These are phyloP conservation scores for Sisor rabdophorus DNA, from an alignment of 2,113 vertebrate genomes.

Conservation along the genomic window DNA sequence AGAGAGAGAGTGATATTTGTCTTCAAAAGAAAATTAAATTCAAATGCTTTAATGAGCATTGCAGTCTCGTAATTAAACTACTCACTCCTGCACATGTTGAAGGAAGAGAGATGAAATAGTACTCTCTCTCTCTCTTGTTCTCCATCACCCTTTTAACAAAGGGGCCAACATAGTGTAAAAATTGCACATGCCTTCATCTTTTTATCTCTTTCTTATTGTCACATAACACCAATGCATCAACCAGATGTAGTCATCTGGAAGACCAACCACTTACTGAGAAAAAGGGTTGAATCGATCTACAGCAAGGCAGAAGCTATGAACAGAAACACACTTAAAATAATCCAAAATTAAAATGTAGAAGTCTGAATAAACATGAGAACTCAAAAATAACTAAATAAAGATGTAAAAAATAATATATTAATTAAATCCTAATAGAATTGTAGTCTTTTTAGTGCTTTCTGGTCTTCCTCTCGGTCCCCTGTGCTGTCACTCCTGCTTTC, in stretches of 20 bases:
- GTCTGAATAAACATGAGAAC: slow-evolving; percentile 6
- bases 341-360: neutral
- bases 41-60: slow-evolving; percentile 45
- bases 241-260: neutral
- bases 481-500: slow-evolving; percentile 49
- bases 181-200: slow-evolving; percentile 29
- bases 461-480: neutral
- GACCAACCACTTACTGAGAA: neutral
- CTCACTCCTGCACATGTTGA: slow-evolving; percentile 31
- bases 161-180: slow-evolving; percentile 16
- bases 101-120: slow-evolving; percentile 26
- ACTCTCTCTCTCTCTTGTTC: neutral
- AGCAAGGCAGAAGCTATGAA: neutral
- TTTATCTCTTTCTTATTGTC: slow-evolving; percentile 10
- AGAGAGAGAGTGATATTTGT: slow-evolving; percentile 43
- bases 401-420: too few relatives aligned
- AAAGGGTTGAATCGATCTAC: slow-evolving; percentile 14
- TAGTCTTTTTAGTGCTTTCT: too few relatives aligned
- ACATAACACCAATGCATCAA: slow-evolving; percentile 26
- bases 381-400: slow-evolving; percentile 10
- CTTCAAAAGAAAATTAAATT: slow-evolving; percentile 43
- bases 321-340: neutral
- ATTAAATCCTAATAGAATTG: too few relatives aligned
- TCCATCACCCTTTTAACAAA: slow-evolving; percentile 10
- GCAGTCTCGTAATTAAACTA: slow-evolving; percentile 49